A percentile compares a stretch with the other conserved stretches of the same genome.
Conservation (phyloP, 2,797 vertebrate species). For the Notamacropus eugenii region DNA sequence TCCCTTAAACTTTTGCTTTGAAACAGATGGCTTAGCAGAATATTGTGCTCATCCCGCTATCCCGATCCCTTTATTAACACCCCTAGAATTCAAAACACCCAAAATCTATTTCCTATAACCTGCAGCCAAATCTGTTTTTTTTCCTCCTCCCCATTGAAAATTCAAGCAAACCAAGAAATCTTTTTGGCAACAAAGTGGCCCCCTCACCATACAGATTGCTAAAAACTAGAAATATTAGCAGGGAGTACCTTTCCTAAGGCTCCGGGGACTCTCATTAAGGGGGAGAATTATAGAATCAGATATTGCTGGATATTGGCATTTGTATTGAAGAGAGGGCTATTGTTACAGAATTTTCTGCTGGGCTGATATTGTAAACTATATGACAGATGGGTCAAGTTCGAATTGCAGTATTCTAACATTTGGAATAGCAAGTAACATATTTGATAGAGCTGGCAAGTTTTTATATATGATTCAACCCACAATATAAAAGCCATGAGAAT, state of each 20-base stretch:
- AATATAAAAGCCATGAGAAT: slow-evolving; percentile 90
- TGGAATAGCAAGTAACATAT: slow-evolving; percentile 92
- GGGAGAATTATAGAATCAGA: slow-evolving; percentile 74
- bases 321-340: slow-evolving; percentile 82
- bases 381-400: slow-evolving; percentile 92
- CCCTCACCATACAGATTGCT: slow-evolving; percentile 81
- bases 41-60: slow-evolving; percentile 69
- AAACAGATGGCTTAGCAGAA: slow-evolving; percentile 59
- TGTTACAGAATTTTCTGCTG: slow-evolving; percentile 84
- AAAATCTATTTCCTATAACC: slow-evolving; percentile 79
- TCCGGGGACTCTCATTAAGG: slow-evolving; percentile 81
- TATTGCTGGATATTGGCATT: slow-evolving; percentile 68
- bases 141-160: slow-evolving; percentile 74
- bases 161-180: slow-evolving; percentile 83
- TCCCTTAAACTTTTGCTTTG: slow-evolving; percentile 57
- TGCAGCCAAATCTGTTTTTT: slow-evolving; percentile 61
- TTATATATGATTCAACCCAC: slow-evolving; percentile 91
- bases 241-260: slow-evolving; percentile 74
- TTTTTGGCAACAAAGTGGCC: slow-evolving; percentile 84
- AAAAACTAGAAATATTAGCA: slow-evolving; percentile 80
- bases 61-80: slow-evolving; percentile 72
- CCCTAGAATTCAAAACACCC: slow-evolving; percentile 79
- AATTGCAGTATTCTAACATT: slow-evolving; percentile 90
- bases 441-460: slow-evolving; percentile 91
- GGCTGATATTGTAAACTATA: slow-evolving; percentile 89